These are phyloP conservation scores for Collichthys lucidus DNA, from an alignment of 2,113 vertebrate species.

Conservation along the genomic window DNA sequence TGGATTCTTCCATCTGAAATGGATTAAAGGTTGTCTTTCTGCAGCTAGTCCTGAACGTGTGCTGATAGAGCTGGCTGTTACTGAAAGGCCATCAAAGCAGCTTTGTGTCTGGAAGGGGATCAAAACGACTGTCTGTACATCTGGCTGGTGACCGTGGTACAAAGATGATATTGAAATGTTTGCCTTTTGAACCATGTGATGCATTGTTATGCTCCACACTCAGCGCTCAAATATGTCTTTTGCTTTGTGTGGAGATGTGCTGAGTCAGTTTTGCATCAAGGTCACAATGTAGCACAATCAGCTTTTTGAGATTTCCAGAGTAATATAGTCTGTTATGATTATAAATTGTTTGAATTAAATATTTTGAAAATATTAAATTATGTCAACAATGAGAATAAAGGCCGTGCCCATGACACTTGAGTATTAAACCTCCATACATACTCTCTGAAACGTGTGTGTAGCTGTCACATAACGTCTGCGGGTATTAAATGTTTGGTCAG, in stretches of 20 bases:
- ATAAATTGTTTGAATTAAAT: too few relatives aligned
- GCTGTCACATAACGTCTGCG: background rate
- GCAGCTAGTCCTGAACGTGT: slow-evolving; percentile 50
- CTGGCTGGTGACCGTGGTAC: slow-evolving; percentile 31
- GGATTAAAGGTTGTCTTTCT: slow-evolving; percentile 67
- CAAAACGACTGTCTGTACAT: slow-evolving; percentile 28
- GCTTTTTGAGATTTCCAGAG: slow-evolving; percentile 1
- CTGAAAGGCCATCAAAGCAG: slow-evolving; percentile 46
- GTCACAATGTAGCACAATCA: background rate
- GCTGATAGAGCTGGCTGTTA: slow-evolving; percentile 59
- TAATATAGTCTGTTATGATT: background rate
- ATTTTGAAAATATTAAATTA: background rate
- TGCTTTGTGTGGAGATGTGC: slow-evolving; percentile 5
- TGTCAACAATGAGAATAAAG: background rate
- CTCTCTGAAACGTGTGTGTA: background rate
- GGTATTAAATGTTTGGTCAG: background rate
- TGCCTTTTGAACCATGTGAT: slow-evolving; percentile 18
- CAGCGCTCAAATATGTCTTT: background rate
- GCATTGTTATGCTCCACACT: slow-evolving; percentile 3
- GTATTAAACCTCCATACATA: background rate
- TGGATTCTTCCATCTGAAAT: slow-evolving; percentile 59
- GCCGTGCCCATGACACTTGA: background rate
- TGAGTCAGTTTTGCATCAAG: slow-evolving; percentile 28
- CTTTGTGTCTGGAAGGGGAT: slow-evolving; percentile 42
- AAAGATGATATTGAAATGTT: slow-evolving; percentile 15